These are phyloP conservation scores for Oegoconia quadripuncta DNA, from an alignment of 2,888 invertebrate species.

Conservation along the genomic window DNA sequence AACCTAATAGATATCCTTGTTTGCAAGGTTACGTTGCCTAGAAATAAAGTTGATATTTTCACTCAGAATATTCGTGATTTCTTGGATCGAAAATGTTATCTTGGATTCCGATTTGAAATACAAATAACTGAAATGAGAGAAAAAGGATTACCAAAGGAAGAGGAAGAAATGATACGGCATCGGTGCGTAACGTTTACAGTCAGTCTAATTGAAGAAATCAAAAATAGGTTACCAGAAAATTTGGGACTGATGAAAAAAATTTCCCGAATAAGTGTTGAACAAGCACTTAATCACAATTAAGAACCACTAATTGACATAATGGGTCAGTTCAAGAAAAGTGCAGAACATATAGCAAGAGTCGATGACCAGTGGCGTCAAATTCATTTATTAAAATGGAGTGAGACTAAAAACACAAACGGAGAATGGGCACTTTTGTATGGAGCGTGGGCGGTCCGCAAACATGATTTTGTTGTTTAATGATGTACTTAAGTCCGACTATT, in stretches of 20 bases:
- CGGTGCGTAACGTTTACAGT: constrained; percentile 12
- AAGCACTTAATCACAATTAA: constrained; percentile 11
- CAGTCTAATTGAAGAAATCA: constrained; percentile 10
- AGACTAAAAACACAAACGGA: no score
- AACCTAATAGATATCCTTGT: constrained; percentile 17
- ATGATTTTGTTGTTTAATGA: no score
- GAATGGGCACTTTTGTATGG: no score
- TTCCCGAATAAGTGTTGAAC: constrained; percentile 11
- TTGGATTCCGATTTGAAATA: constrained; percentile 12
- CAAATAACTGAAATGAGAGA: constrained; percentile 8
- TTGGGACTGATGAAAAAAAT: constrained; percentile 9
- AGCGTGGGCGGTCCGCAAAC: no score
- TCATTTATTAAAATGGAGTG: no score
- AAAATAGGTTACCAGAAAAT: constrained; percentile 8
- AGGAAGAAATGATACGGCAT: constrained; percentile 11
- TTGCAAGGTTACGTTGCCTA: constrained; percentile 14
- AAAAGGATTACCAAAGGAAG: constrained; percentile 12
- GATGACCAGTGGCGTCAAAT: no score
- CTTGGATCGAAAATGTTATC: constrained; percentile 11
- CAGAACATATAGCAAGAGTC: no score
- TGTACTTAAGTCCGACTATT: no score
- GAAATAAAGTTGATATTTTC: constrained; percentile 15
- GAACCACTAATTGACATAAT: constrained; percentile 10
- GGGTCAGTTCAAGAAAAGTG: constrained; percentile 10
- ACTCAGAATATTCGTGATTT: constrained; percentile 13